A percentile compares a stretch with the other conserved stretches of the same genome.
These are phyloP conservation scores for Cyanoliseus patagonus DNA, from an alignment of 2,113 vertebrate species.

Conservation along the genomic window DNA sequence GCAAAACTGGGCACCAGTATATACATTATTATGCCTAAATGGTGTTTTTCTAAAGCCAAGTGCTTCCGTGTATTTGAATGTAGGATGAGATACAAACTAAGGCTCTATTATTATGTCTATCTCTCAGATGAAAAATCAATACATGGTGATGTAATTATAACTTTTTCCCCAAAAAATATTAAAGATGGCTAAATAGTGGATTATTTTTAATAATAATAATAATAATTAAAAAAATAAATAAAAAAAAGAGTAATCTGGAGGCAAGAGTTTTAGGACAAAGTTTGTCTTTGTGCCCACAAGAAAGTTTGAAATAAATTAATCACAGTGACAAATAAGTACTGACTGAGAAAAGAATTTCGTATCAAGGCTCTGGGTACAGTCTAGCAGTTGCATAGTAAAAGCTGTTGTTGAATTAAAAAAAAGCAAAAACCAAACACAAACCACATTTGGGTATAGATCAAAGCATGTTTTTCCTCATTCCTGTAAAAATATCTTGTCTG, in stretches of 20 bases:
- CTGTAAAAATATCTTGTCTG: background rate
- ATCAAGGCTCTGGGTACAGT: background rate
- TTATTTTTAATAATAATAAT: background rate
- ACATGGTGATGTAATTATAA: background rate
- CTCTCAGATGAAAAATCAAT: background rate
- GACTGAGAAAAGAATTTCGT: background rate
- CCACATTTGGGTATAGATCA: background rate
- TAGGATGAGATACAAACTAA: background rate
- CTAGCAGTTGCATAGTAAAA: background rate
- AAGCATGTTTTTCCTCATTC: background rate
- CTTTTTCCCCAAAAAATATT: background rate
- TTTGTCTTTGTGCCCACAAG: background rate
- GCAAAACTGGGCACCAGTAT: background rate
- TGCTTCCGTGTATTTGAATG: background rate
- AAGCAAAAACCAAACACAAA: background rate
- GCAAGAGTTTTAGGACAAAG: background rate
- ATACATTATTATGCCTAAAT: background rate
- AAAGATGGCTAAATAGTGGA: background rate
- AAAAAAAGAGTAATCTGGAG: background rate
- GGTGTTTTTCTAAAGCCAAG: background rate
- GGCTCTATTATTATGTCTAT: background rate
- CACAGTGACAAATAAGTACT: background rate
- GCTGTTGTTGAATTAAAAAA: background rate
- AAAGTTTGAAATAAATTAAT: background rate
- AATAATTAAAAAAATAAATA: background rate